phyloP scores from a whole-genome alignment of 2,888 invertebrate species.

The Hymenopus coronatus region DNA sequence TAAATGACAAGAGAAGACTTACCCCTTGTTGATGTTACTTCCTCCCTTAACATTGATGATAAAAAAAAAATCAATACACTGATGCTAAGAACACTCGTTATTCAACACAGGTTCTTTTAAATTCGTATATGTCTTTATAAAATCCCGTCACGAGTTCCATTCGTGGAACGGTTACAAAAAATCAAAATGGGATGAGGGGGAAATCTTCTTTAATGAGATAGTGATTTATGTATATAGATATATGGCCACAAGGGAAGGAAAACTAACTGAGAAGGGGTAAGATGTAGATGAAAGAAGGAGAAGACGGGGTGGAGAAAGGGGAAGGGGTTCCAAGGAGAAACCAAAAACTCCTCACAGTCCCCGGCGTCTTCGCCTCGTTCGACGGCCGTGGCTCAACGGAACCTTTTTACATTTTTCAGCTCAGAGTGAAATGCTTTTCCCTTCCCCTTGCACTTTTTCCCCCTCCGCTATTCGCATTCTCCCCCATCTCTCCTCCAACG shows the following conservation, averaged over 20 bases:
- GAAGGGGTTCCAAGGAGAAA: background rate
- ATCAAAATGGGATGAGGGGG: background rate
- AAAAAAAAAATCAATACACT: background rate
- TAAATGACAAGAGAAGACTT: background rate
- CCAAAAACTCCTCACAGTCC: background rate
- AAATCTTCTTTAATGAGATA: background rate
- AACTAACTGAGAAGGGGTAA: background rate
- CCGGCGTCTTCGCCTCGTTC: slow-evolving; percentile 5
- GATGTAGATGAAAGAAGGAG: background rate
- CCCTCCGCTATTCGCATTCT: background rate
- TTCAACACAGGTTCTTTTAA: background rate
- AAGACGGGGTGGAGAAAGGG: background rate
- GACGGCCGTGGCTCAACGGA: background rate
- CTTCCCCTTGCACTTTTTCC: background rate
- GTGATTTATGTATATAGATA: background rate
- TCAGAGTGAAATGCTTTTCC: slow-evolving; percentile 16
- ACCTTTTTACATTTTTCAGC: slow-evolving; percentile 20
- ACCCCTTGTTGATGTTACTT: background rate
- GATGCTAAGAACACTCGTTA: background rate
- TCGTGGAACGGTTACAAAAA: background rate
- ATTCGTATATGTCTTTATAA: background rate
- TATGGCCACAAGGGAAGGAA: background rate
- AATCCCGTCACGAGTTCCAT: background rate
- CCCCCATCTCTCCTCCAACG: background rate
- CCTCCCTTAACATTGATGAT: no score